Evolutionary conservation across 2,113 vertebrate species (phyloP).

Genomic region (Pholis gunnellus): DNA sequence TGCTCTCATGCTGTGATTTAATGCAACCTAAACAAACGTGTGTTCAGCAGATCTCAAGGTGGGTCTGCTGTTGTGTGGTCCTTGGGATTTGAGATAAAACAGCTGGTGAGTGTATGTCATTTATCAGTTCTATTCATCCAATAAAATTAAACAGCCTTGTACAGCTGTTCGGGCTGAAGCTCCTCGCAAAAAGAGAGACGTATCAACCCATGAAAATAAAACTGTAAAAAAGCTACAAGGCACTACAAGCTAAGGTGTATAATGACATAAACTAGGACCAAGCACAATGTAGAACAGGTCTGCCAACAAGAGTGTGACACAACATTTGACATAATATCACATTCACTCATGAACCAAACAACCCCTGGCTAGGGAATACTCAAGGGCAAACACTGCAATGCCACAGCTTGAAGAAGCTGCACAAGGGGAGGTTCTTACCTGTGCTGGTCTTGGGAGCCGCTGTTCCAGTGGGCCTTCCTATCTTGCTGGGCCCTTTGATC

Average conservation of each 20-base stretch:
- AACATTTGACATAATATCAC: not conserved
- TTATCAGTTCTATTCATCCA: not conserved
- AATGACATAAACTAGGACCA: not conserved
- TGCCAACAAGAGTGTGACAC: not conserved
- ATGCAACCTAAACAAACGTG: not conserved
- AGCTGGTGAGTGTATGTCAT: not conserved
- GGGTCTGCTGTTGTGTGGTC: not conserved
- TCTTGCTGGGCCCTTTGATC: constrained; percentile 95
- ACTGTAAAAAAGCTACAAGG: not conserved
- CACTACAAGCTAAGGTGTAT: not conserved
- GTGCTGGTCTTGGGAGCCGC: constrained; percentile 84
- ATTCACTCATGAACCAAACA: not conserved
- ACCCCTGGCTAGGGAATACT: not conserved
- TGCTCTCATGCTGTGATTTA: not conserved
- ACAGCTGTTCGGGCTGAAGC: not conserved
- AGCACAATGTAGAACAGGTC: not conserved
- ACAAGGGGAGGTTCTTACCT: constrained; percentile 75
- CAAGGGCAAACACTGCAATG: not conserved
- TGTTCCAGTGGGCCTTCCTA: constrained; percentile 84
- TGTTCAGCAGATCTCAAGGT: not conserved
- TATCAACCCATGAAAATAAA: not conserved
- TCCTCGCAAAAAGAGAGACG: not conserved
- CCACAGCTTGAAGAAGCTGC: not conserved
- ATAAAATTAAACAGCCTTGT: not conserved
- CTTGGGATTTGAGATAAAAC: not conserved